phyloP scores from a whole-genome alignment of 2,888 invertebrate species.

The Napeogenes inachia region DNA sequence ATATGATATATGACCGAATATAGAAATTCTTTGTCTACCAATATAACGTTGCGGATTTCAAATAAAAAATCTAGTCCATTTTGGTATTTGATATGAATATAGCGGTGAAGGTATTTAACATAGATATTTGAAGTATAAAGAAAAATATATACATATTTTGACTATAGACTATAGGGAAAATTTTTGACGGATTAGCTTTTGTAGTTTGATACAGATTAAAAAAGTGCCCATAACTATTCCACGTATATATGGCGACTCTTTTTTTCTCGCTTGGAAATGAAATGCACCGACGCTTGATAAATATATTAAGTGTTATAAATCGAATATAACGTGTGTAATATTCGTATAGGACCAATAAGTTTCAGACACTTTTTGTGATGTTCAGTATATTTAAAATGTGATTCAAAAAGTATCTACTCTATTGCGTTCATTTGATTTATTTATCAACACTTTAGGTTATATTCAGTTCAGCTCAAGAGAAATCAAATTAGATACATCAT shows the following conservation, averaged over 20 bases:
- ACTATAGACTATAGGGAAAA: neutral
- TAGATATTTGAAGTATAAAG: neutral
- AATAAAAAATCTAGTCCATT: too few species aligned
- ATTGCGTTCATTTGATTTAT: slow-evolving; percentile 45
- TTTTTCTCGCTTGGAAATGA: slow-evolving; percentile 25
- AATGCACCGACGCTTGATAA: slow-evolving; percentile 39
- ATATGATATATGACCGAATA: too few species aligned
- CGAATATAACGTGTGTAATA: slow-evolving; percentile 21
- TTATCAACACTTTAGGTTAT: slow-evolving; percentile 47
- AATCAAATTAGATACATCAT: slow-evolving; percentile 20
- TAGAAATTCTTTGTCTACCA: too few species aligned
- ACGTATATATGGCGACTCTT: slow-evolving; percentile 29
- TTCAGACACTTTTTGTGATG: slow-evolving; percentile 7
- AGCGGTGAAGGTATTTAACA: too few species aligned
- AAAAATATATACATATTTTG: neutral
- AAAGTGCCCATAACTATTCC: slow-evolving; percentile 15
- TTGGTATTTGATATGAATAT: too few species aligned
- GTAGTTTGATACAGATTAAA: neutral
- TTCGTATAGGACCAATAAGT: slow-evolving; percentile 17
- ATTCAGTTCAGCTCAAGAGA: slow-evolving; percentile 29
- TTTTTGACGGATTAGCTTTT: neutral
- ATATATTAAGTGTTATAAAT: slow-evolving; percentile 26
- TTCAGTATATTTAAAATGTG: slow-evolving; percentile 26
- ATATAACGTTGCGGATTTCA: too few species aligned
- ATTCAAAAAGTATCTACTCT: slow-evolving; percentile 19